A percentile compares a stretch with the other conserved stretches of the same genome.
Conservation (phyloP, 2,797 vertebrate genomes). For the Epinephelus malabaricus region DNA sequence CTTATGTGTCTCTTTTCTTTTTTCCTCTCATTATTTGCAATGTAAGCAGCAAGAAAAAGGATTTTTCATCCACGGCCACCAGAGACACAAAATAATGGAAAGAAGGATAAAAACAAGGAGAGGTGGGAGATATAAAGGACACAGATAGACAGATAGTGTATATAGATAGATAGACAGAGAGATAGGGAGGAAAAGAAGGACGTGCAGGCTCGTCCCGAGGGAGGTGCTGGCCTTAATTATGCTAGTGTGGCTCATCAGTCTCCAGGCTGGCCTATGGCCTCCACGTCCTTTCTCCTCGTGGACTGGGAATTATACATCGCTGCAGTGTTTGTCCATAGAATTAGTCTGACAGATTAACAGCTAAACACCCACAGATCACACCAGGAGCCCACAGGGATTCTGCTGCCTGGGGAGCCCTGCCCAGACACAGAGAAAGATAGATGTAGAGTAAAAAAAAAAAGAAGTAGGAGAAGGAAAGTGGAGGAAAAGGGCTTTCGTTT, state of each 20-base stretch:
- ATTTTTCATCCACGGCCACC: conserved; percentile 39
- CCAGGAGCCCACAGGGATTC: conserved; percentile 62
- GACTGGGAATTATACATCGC: conserved; percentile 76
- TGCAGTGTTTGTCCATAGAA: conserved; percentile 80
- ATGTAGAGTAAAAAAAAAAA: conserved; percentile 41
- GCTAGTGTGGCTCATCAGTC: conserved; percentile 84
- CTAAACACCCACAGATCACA: conserved; percentile 84
- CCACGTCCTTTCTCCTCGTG: conserved; percentile 69
- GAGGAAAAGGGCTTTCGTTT: conserved; percentile 22
- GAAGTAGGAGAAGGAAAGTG: conserved; percentile 19
- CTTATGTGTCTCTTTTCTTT: conserved; percentile 12
- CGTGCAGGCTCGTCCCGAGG: conserved; percentile 64
- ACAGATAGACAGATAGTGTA: conserved; percentile 47
- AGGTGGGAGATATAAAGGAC: conserved; percentile 38
- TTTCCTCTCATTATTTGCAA: conserved; percentile 39
- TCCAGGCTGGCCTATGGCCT: conserved; percentile 78
- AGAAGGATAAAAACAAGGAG: conserved; percentile 54
- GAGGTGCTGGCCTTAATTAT: conserved; percentile 86
- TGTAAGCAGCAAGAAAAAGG: conserved; percentile 35
- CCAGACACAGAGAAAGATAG: conserved; percentile 47
- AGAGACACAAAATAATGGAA: conserved; percentile 46
- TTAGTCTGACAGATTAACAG: conserved; percentile 85
- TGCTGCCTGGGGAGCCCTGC: conserved; percentile 61
- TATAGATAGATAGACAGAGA: conserved; percentile 44
- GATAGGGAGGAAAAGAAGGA: conserved; percentile 53